Conservation (phyloP, 2,797 vertebrate species). For the Varecia variegata region DNA sequence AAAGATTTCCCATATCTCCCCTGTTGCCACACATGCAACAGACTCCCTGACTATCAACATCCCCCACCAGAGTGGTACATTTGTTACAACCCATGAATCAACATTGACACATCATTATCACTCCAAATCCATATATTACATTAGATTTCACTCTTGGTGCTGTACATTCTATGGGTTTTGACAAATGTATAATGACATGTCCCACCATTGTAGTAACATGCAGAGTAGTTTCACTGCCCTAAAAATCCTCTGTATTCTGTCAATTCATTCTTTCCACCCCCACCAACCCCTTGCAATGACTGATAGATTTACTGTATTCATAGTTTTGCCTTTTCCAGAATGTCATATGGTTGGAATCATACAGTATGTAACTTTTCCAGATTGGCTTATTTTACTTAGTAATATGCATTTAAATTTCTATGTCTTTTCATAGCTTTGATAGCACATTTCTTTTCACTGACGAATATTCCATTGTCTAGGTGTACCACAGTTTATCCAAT, state of each 20-base stretch:
- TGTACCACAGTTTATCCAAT: background rate
- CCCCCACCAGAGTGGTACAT: background rate
- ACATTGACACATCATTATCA: background rate
- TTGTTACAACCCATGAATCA: background rate
- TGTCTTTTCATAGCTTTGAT: background rate
- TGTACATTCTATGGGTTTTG: no score
- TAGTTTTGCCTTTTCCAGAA: background rate
- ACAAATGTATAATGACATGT: background rate
- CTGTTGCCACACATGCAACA: background rate
- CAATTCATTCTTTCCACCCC: background rate
- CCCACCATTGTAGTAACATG: background rate
- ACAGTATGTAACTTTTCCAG: background rate
- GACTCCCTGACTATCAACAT: background rate
- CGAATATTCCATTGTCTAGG: background rate
- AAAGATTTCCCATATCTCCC: background rate
- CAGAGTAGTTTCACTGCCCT: background rate
- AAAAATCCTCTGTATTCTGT: background rate
- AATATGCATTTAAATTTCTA: background rate
- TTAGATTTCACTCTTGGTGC: no score
- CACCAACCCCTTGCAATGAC: background rate
- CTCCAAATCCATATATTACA: background rate
- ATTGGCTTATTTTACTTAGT: background rate
- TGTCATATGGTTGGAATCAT: background rate
- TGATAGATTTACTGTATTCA: background rate
- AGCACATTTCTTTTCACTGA: background rate